Percentiles rank a stretch among this genome's conserved stretches.
phyloP scores from a whole-genome alignment of 2,888 invertebrate genomes.

The Epiblema foenella region DNA sequence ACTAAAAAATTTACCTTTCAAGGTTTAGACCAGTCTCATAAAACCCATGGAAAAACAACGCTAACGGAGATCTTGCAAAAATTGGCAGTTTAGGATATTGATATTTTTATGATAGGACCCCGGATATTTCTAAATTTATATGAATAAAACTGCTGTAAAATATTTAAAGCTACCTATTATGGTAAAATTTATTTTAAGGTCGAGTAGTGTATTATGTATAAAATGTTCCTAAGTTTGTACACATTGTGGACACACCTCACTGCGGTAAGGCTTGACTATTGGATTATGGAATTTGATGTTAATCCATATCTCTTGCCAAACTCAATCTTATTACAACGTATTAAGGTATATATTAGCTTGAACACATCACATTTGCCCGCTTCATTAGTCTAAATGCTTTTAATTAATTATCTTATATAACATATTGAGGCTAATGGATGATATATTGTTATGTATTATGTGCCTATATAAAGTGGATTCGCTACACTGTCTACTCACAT shows the following conservation, averaged over 20 bases:
- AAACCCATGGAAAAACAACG: no score
- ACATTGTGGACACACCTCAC: conserved; percentile 5
- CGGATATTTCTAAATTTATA: no score
- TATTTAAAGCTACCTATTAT: no score
- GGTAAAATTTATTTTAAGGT: no score
- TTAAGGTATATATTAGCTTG: background rate
- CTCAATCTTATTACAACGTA: background rate
- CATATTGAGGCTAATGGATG: conserved; percentile 23
- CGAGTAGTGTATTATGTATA: no score
- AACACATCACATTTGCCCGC: conserved; percentile 1
- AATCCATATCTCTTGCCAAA: background rate
- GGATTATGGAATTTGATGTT: conserved; percentile 39
- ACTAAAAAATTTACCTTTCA: no score
- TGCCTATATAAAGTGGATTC: conserved; percentile 8
- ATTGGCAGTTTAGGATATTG: no score
- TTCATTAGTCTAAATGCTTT: conserved; percentile 39
- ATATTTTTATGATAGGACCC: no score
- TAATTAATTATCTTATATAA: conserved; percentile 40
- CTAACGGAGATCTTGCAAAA: no score
- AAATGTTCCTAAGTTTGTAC: background rate
- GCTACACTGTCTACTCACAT: conserved; percentile 11
- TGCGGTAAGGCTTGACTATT: conserved; percentile 33
- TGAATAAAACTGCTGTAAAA: no score
- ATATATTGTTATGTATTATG: conserved; percentile 25
- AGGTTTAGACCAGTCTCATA: no score